These are phyloP conservation scores for Poecilia velifera DNA, from an alignment of 2,797 vertebrate genomes.

Conservation along the genomic window DNA sequence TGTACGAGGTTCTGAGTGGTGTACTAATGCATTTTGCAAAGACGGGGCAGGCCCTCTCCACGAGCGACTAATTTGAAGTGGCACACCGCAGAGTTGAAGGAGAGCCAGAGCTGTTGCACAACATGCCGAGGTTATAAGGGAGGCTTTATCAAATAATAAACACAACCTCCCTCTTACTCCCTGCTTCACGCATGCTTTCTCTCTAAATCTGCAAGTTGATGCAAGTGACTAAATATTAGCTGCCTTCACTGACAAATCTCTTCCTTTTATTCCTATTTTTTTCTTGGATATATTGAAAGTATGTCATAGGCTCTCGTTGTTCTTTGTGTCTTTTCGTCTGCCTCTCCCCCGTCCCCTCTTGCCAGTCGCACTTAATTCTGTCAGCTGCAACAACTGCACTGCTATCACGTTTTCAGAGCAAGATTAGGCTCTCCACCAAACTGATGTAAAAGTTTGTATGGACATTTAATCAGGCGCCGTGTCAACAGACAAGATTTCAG, in stretches of 20 bases:
- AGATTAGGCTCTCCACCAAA: conserved; percentile 58
- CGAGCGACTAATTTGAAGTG: conserved; percentile 78
- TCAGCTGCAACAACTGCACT: conserved; percentile 43
- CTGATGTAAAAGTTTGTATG: neutral
- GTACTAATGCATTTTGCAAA: conserved; percentile 69
- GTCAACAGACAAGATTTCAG: conserved; percentile 38
- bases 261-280: conserved; percentile 3
- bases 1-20: conserved; percentile 75
- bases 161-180: conserved; percentile 66
- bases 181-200: conserved; percentile 26
- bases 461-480: neutral
- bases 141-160: conserved; percentile 82
- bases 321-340: conserved; percentile 11
- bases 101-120: conserved; percentile 71
- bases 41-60: conserved; percentile 79
- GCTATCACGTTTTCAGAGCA: conserved; percentile 66
- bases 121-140: conserved; percentile 70
- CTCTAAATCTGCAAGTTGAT: conserved; percentile 29
- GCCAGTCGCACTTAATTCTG: conserved; percentile 56
- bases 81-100: conserved; percentile 73
- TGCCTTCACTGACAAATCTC: conserved; percentile 6
- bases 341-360: conserved; percentile 17
- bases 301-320: conserved; percentile 36
- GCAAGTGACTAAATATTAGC: conserved; percentile 25
- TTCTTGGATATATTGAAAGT: conserved; percentile 43